These are phyloP conservation scores for Nudaria mundana DNA, from an alignment of 2,888 invertebrate genomes.

Conservation along the genomic window DNA sequence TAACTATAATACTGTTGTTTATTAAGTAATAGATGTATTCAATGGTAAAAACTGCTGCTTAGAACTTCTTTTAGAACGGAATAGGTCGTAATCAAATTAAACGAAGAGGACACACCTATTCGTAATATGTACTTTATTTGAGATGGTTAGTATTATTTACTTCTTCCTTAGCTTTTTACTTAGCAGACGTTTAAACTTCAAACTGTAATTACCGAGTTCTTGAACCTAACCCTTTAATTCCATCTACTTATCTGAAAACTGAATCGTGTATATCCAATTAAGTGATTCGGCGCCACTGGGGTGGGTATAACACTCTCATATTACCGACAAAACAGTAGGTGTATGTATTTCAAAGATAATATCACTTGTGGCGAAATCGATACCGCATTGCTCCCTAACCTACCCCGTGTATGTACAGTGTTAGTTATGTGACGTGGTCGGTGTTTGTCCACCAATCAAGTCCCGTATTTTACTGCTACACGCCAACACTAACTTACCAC, in stretches of 20 bases:
- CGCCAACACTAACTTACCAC: slow-evolving; percentile 67
- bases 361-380: slow-evolving; percentile 40
- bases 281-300: slow-evolving; percentile 40
- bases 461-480: slow-evolving; percentile 63
- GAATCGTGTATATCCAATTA: slow-evolving; percentile 37
- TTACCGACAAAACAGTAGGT: slow-evolving; percentile 20
- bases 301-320: slow-evolving; percentile 17
- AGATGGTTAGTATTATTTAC: too few species aligned
- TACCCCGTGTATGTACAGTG: slow-evolving; percentile 27
- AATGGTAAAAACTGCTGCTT: too few species aligned
- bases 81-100: too few species aligned
- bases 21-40: too few species aligned
- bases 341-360: slow-evolving; percentile 40
- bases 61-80: too few species aligned
- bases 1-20: too few species aligned
- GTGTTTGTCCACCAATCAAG: slow-evolving; percentile 67
- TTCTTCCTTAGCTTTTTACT: background rate
- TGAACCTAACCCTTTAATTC: too few species aligned
- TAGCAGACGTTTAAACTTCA: slow-evolving; percentile 1
- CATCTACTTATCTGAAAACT: slow-evolving; percentile 23
- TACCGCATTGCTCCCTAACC: slow-evolving; percentile 35
- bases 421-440: slow-evolving; percentile 39
- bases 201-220: too few species aligned
- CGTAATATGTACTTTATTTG: too few species aligned
- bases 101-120: too few species aligned